phyloP scores from a whole-genome alignment of 2,797 vertebrate genomes.

The Sebastes reedi region DNA sequence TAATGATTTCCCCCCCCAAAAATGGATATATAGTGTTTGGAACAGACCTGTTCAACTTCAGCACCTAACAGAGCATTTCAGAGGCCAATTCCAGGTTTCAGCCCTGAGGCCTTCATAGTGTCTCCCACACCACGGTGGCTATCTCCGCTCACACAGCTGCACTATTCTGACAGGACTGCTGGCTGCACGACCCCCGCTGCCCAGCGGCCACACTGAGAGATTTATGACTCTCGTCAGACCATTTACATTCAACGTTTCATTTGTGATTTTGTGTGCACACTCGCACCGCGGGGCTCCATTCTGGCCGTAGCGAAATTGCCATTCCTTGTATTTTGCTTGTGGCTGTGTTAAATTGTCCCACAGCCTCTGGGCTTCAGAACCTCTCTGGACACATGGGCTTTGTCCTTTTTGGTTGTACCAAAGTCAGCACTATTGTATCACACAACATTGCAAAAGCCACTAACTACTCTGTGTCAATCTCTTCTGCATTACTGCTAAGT shows the following conservation, averaged over 20 bases:
- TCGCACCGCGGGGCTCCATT: constrained; percentile 31
- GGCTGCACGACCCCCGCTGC: constrained; percentile 54
- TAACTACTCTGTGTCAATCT: background rate
- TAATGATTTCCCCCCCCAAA: background rate
- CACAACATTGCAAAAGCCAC: constrained; percentile 1
- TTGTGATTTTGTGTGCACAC: constrained; percentile 39
- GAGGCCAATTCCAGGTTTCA: constrained; percentile 42
- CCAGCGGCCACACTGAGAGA: constrained; percentile 54
- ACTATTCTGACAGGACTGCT: constrained; percentile 48
- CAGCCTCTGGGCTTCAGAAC: constrained; percentile 49
- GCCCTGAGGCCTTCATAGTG: constrained; percentile 35
- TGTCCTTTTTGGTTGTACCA: constrained; percentile 16
- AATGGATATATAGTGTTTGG: background rate
- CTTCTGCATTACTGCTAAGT: background rate
- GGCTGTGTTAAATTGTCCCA: constrained; percentile 67
- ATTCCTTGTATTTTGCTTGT: constrained; percentile 54
- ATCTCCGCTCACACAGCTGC: constrained; percentile 65
- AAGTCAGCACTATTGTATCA: constrained; percentile 28
- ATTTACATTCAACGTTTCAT: constrained; percentile 66
- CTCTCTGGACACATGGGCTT: constrained; percentile 27
- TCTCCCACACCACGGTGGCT: constrained; percentile 26
- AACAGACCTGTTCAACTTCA: constrained; percentile 33
- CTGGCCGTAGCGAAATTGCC: constrained; percentile 31
- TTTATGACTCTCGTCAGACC: constrained; percentile 66
- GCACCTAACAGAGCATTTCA: constrained; percentile 42